Evolutionary conservation across 2,888 invertebrate species (phyloP).

Genomic region (Ophion costatus): DNA sequence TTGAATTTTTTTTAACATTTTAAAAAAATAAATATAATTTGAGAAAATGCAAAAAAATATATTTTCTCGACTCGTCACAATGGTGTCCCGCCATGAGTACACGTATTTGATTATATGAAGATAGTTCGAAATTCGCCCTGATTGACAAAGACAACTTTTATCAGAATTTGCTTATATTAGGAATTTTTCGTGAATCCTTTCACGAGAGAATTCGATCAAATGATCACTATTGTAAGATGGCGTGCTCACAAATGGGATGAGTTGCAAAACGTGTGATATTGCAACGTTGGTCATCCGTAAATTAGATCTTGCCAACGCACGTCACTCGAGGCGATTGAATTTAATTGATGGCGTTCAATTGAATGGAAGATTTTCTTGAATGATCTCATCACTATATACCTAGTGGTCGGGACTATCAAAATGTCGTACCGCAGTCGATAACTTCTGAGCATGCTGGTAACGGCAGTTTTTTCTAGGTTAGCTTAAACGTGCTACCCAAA

Average conservation of each 20-base stretch:
- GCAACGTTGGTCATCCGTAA: slow-evolving; percentile 18
- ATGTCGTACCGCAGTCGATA: neutral
- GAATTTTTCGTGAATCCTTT: neutral
- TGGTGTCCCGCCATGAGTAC: no score
- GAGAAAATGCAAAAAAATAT: neutral
- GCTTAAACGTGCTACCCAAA: slow-evolving; percentile 12
- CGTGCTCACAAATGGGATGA: slow-evolving; percentile 13
- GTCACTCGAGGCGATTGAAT: slow-evolving; percentile 42
- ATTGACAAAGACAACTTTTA: no score
- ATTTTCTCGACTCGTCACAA: no score
- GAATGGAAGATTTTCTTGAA: slow-evolving; percentile 9
- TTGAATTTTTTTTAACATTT: no score
- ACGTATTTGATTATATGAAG: no score
- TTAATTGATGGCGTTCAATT: slow-evolving; percentile 48
- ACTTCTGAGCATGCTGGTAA: slow-evolving; percentile 7
- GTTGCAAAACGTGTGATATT: slow-evolving; percentile 7
- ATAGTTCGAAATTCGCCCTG: no score
- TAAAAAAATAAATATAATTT: no score
- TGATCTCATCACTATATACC: no score
- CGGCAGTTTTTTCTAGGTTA: neutral
- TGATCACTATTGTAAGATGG: neutral
- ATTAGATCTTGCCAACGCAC: slow-evolving; percentile 31
- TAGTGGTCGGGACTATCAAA: slow-evolving; percentile 4
- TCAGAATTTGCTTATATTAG: no score
- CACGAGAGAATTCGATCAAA: neutral